Percentiles rank a stretch among this genome's conserved stretches.
phyloP scores from a whole-genome alignment of 1,140 invertebrate species.

The Rhopalosiphum maidis region DNA sequence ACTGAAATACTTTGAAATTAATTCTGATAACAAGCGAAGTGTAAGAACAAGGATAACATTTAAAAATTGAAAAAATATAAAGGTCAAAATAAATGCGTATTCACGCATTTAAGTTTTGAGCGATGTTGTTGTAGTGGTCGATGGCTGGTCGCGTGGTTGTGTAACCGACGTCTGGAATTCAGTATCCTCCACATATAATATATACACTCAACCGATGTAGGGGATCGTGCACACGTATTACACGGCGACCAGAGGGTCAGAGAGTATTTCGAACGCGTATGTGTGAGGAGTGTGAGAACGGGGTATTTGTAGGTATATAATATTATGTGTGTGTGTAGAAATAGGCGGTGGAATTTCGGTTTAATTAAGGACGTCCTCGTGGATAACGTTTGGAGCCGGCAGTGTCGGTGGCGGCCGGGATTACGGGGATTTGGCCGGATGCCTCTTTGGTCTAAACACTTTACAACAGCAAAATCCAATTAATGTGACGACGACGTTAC shows the following conservation, averaged over 20 bases:
- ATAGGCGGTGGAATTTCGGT: constrained; percentile 41
- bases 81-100: not conserved
- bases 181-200: not conserved
- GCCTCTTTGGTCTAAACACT: constrained; percentile 53
- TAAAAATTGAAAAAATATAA: not conserved
- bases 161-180: not conserved
- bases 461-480: constrained; percentile 56
- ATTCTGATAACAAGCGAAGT: not conserved
- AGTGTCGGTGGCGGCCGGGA: constrained; percentile 29
- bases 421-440: constrained; percentile 56
- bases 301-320: not conserved
- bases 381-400: not conserved
- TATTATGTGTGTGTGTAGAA: not conserved
- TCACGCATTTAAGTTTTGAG: not conserved
- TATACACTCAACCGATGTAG: not conserved
- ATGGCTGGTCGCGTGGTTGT: not conserved
- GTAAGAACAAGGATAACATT: not conserved
- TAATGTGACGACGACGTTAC: constrained; percentile 56
- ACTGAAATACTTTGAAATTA: not conserved
- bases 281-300: not conserved
- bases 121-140: not conserved
- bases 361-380: constrained; percentile 54
- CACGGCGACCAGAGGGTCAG: not conserved
- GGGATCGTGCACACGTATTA: not conserved
- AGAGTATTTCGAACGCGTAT: not conserved